phyloP scores from a whole-genome alignment of 2,797 vertebrate genomes.

The Chloroceryle amazona region DNA sequence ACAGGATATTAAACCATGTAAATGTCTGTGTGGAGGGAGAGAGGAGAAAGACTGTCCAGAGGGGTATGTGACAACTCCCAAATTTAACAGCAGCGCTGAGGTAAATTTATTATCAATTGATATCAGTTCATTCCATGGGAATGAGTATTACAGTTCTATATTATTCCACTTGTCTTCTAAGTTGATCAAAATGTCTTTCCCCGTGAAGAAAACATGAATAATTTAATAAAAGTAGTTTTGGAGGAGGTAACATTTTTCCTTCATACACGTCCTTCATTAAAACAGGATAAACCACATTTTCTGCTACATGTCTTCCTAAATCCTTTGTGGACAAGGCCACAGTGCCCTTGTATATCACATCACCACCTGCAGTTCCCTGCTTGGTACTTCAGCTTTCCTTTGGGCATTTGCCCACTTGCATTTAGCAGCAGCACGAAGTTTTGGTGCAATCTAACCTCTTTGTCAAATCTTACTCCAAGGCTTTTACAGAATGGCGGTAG shows the following conservation, averaged over 20 bases:
- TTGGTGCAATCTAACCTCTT: background rate
- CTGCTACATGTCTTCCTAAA: background rate
- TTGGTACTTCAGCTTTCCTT: background rate
- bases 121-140: background rate
- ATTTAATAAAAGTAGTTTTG: background rate
- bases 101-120: background rate
- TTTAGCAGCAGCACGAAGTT: background rate
- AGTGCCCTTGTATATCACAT: background rate
- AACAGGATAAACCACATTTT: background rate
- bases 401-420: background rate
- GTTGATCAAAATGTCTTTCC: background rate
- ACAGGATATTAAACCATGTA: background rate
- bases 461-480: background rate
- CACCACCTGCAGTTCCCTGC: background rate
- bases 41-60: background rate
- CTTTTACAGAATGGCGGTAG: background rate
- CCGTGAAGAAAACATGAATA: background rate
- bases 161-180: background rate
- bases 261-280: background rate
- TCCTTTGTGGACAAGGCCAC: background rate
- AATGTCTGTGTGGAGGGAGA: background rate
- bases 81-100: background rate
- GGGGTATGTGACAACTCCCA: background rate
- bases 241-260: background rate
- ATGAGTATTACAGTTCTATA: background rate